A percentile compares a stretch with the other conserved stretches of the same genome.
Conservation (phyloP, 2,888 invertebrate species). For the Villa cingulata region DNA sequence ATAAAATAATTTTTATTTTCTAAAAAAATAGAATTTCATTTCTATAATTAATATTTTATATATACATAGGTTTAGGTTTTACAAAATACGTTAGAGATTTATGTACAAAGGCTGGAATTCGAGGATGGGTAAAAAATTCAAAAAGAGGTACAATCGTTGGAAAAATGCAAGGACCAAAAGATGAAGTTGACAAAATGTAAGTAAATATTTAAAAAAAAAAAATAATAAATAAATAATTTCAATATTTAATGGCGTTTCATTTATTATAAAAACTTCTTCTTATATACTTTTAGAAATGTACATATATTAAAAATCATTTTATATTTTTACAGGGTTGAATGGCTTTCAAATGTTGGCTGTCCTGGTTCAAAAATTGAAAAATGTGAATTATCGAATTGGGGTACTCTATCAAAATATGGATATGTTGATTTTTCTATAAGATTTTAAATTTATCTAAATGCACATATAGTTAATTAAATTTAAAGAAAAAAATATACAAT, state of each 20-base stretch:
- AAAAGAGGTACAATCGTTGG: slow-evolving; percentile 78
- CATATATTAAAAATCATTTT: neutral
- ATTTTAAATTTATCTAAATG: slow-evolving; percentile 52
- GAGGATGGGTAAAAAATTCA: slow-evolving; percentile 88
- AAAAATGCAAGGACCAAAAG: slow-evolving; percentile 71
- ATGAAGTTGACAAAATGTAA: slow-evolving; percentile 71
- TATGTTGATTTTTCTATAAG: slow-evolving; percentile 68
- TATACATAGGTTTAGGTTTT: slow-evolving; percentile 59
- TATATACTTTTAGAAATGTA: neutral
- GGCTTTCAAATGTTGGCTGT: slow-evolving; percentile 70
- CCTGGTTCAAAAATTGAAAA: slow-evolving; percentile 74
- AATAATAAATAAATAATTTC: neutral
- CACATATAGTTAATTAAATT: too few species aligned
- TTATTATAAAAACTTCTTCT: too few species aligned
- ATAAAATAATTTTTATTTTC: too few species aligned
- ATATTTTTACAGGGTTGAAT: slow-evolving; percentile 52
- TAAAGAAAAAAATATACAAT: neutral
- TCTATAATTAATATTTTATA: too few species aligned
- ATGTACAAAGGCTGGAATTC: slow-evolving; percentile 56
- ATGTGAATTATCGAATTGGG: slow-evolving; percentile 69
- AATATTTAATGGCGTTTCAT: too few species aligned
- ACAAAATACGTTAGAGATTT: slow-evolving; percentile 78
- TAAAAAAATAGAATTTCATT: too few species aligned
- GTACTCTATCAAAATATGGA: slow-evolving; percentile 48
- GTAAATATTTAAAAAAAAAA: neutral